Percentiles rank a stretch among this genome's conserved stretches.
These are phyloP conservation scores for Cololabis saira DNA, from an alignment of 2,113 vertebrate genomes.

Conservation along the genomic window DNA sequence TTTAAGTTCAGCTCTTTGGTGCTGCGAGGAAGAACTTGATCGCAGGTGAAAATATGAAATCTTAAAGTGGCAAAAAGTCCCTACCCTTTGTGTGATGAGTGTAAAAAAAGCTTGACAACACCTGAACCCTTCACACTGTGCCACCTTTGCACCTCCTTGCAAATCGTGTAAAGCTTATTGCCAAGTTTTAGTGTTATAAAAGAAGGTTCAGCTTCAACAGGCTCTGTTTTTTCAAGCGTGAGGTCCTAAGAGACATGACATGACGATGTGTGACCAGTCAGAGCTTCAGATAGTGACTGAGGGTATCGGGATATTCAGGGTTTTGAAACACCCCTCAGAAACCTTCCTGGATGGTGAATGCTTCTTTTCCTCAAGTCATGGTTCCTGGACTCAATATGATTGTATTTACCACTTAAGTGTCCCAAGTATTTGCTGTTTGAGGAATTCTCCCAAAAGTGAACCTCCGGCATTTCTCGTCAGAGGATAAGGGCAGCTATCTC, in stretches of 20 bases:
- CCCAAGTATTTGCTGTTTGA: constrained; percentile 31
- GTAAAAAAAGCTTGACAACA: background rate
- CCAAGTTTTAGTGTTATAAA: background rate
- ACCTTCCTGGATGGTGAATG: background rate
- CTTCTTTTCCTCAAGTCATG: constrained; percentile 16
- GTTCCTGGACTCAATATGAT: constrained; percentile 25
- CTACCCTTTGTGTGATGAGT: background rate
- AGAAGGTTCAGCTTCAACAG: background rate
- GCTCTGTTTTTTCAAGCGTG: too few relatives aligned
- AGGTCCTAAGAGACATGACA: constrained; percentile 4
- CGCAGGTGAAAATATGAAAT: background rate
- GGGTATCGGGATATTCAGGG: background rate
- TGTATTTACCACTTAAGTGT: constrained; percentile 54
- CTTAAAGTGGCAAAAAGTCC: too few relatives aligned
- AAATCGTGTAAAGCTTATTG: background rate
- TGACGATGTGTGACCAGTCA: background rate
- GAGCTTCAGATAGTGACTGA: constrained; percentile 6
- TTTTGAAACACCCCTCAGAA: constrained; percentile 3
- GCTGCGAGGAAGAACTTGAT: background rate
- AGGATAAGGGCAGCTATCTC: constrained; percentile 23
- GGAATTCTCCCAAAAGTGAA: constrained; percentile 42
- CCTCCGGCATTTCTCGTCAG: constrained; percentile 43
- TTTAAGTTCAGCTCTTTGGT: background rate
- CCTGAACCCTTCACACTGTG: background rate
- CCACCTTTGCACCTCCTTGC: too few relatives aligned